Conservation (phyloP, 2,113 vertebrate genomes). For the Melanocharis versteri region DNA sequence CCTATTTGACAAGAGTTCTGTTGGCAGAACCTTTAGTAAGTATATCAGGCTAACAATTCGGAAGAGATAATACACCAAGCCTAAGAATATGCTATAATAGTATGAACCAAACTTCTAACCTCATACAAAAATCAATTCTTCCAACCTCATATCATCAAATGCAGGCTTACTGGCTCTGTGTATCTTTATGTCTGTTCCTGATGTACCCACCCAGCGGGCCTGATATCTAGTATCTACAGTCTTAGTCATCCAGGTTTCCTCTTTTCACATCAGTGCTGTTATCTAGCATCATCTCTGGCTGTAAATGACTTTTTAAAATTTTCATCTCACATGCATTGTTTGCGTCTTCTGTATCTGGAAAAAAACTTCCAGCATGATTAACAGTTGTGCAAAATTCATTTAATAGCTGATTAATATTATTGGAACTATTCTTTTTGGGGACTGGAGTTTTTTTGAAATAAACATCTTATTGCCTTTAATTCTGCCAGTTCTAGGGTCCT, state of each 20-base stretch:
- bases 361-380: background rate
- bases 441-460: background rate
- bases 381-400: background rate
- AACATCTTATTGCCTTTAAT: background rate
- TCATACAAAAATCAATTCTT: background rate
- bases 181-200: background rate
- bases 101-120: background rate
- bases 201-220: background rate
- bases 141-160: background rate
- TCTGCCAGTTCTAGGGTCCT: background rate
- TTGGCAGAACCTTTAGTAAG: background rate
- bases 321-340: background rate
- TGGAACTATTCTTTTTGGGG: background rate
- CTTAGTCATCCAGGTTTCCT: background rate
- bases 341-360: background rate
- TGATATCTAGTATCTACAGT: background rate
- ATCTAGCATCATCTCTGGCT: background rate
- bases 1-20: background rate
- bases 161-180: background rate
- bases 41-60: background rate
- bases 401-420: background rate
- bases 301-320: background rate
- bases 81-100: background rate
- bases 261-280: background rate
- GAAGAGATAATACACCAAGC: background rate